phyloP scores from a whole-genome alignment of 1,140 invertebrate species.

The Meloidogyne floridensis region DNA sequence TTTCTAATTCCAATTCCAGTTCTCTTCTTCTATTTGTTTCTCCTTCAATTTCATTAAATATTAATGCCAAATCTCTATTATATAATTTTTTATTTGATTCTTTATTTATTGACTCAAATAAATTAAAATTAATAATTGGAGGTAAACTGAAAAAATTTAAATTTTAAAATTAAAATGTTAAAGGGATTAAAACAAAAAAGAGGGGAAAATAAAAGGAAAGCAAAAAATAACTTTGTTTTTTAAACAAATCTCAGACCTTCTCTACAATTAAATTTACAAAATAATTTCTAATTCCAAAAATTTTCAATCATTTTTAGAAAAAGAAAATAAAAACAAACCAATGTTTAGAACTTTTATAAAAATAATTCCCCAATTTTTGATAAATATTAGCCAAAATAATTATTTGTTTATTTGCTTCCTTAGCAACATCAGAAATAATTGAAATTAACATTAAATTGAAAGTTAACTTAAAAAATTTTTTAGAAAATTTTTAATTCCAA shows the following conservation, averaged over 20 bases:
- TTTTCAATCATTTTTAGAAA: too few relatives aligned
- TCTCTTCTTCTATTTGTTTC: not conserved
- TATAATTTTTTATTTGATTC: not conserved
- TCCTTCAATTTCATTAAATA: slow-evolving; percentile 9
- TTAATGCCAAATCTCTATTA: slow-evolving; percentile 6
- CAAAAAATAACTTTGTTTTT: too few relatives aligned
- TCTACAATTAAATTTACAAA: too few relatives aligned
- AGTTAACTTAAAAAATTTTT: too few relatives aligned
- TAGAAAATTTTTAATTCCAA: too few relatives aligned
- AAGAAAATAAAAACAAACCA: not conserved
- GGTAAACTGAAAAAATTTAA: not conserved
- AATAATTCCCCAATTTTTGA: slow-evolving; percentile 23
- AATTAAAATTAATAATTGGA: slow-evolving; percentile 5
- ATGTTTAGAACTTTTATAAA: slow-evolving; percentile 23
- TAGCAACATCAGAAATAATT: slow-evolving; percentile 36
- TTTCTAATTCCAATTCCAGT: not conserved
- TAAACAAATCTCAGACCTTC: too few relatives aligned
- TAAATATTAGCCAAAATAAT: slow-evolving; percentile 20
- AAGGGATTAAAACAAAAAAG: too few relatives aligned
- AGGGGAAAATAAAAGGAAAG: too few relatives aligned
- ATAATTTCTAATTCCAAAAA: too few relatives aligned
- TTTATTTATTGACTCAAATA: not conserved
- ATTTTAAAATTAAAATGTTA: not conserved
- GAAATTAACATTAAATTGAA: slow-evolving; percentile 28
- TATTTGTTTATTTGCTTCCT: slow-evolving; percentile 27